phyloP scores from a whole-genome alignment of 1,140 invertebrate genomes.

The Fopius arisanus region DNA sequence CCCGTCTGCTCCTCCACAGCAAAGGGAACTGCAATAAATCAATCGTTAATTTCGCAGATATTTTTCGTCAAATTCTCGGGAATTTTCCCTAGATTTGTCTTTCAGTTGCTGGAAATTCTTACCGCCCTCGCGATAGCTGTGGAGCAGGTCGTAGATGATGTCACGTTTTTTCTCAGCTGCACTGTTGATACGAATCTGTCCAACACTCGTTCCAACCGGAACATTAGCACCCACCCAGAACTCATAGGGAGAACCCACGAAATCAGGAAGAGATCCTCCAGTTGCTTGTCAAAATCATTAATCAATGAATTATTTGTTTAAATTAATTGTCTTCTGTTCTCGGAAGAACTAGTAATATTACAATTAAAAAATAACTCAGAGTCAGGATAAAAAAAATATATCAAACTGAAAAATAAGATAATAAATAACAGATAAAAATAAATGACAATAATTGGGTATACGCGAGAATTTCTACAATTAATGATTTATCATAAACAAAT shows the following conservation, averaged over 20 bases:
- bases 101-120: slow-evolving; percentile 27
- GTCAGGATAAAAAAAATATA: too few relatives aligned
- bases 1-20: slow-evolving; percentile 88
- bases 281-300: slow-evolving; percentile 18
- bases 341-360: too few relatives aligned
- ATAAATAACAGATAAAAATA: too few relatives aligned
- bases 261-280: slow-evolving; percentile 72
- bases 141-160: slow-evolving; percentile 79
- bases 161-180: slow-evolving; percentile 72
- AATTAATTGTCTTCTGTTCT: not conserved
- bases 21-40: slow-evolving; percentile 79
- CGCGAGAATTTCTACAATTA: too few relatives aligned
- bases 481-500: too few relatives aligned
- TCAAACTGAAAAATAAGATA: too few relatives aligned
- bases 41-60: not conserved
- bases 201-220: slow-evolving; percentile 83
- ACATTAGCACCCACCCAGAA: slow-evolving; percentile 89
- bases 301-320: not conserved
- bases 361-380: too few relatives aligned
- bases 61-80: too few relatives aligned
- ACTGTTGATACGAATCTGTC: slow-evolving; percentile 80
- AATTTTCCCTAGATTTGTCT: too few relatives aligned
- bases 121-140: slow-evolving; percentile 85
- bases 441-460: too few relatives aligned
- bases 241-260: slow-evolving; percentile 87